A percentile compares a stretch with the other conserved stretches of the same genome.
These are phyloP conservation scores for Oreochromis spilurus DNA, from an alignment of 2,113 vertebrate species.

Conservation along the genomic window DNA sequence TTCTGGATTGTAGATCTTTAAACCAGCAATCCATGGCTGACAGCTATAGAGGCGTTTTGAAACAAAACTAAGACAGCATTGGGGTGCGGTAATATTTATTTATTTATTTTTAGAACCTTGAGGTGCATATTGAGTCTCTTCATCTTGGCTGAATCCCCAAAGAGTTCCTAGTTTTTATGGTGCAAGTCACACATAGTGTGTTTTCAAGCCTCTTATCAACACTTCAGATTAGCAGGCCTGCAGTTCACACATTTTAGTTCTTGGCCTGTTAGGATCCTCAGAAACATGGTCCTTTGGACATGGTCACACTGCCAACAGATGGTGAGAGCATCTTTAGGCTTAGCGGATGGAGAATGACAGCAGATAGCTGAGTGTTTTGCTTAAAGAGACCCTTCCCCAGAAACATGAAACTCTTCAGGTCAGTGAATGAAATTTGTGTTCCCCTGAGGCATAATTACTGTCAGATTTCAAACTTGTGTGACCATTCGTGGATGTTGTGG, in stretches of 20 bases:
- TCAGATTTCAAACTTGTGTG: not conserved
- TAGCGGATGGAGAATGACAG: slow-evolving; percentile 23
- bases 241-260: slow-evolving; percentile 68
- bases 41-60: not conserved
- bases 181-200: slow-evolving; percentile 54
- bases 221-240: slow-evolving; percentile 61
- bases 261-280: slow-evolving; percentile 60
- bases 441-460: slow-evolving; percentile 35
- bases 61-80: not conserved
- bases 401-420: not conserved
- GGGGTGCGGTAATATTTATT: not conserved
- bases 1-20: not conserved
- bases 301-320: slow-evolving; percentile 65
- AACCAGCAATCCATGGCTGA: not conserved
- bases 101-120: not conserved
- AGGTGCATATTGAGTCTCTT: not conserved
- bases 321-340: slow-evolving; percentile 63
- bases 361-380: not conserved
- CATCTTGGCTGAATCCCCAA: slow-evolving; percentile 32
- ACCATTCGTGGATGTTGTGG: not conserved
- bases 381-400: not conserved
- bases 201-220: slow-evolving; percentile 67
- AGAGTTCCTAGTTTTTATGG: slow-evolving; percentile 17
- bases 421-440: not conserved
- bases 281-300: slow-evolving; percentile 68